Conservation (phyloP, 2,113 vertebrate species). For the Xenopus laevis region DNA sequence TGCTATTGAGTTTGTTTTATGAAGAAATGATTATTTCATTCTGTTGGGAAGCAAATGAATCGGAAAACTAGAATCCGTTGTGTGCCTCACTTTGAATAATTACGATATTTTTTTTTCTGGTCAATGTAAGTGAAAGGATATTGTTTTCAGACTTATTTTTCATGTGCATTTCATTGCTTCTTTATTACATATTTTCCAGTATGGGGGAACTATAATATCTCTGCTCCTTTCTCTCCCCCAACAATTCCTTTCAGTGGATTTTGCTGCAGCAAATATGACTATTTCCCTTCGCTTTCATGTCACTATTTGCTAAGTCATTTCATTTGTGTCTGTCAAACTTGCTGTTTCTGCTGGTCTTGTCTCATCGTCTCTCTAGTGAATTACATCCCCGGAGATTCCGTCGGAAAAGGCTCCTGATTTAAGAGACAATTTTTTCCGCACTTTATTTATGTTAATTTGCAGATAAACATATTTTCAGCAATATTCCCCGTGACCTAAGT, state of each 20-base stretch:
- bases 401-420: conserved; percentile 36
- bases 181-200: not conserved
- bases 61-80: not conserved
- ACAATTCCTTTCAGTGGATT: not conserved
- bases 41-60: not conserved
- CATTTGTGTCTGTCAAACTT: conserved; percentile 56
- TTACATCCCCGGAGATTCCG: conserved; percentile 46
- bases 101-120: not conserved
- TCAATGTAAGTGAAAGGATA: not conserved
- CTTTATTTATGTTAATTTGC: conserved; percentile 62
- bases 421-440: conserved; percentile 49
- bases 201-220: not conserved
- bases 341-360: conserved; percentile 33
- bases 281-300: not conserved
- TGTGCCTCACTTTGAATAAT: not conserved
- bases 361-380: conserved; percentile 32
- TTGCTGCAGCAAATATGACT: conserved; percentile 3
- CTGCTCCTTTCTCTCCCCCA: not conserved
- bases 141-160: conserved; percentile 1
- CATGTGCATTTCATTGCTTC: conserved; percentile 2
- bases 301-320: conserved; percentile 44
- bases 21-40: too few species aligned
- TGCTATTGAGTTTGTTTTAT: too few species aligned
- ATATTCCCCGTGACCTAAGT: conserved; percentile 54
- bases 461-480: conserved; percentile 59